Base-by-base conservation (phyloP, 2,888 invertebrate genomes). In the Fragum fragum region DNA sequence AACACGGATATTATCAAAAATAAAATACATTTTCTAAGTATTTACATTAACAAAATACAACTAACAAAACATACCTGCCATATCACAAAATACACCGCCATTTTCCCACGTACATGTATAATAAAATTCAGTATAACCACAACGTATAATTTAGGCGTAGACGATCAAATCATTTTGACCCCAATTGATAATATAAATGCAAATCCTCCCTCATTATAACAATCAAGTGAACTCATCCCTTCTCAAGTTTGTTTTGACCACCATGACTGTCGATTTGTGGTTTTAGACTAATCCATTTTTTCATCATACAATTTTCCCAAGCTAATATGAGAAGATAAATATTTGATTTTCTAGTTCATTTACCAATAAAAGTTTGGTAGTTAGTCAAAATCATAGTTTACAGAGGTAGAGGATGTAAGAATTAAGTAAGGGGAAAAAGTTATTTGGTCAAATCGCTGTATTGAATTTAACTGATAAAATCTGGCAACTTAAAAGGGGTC, bases 1-100 rank as follows among this genome's bases (percentile, higher is more conserved):
- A 47, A 47, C 47, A n/a, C n/a, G 47, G 47, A 14, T n/a, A 47
- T 47, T 47, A 47, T 47, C 47, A 47, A 47, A 47, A 47, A 47
- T 47, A 47, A 9, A 16, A 47, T 47, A 47, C 39, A 39, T 39
- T 36, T 36, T 6, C 3, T 36, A 36, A 36, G 32, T 6, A 36
- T 3, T 36, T 36, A 36, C 32, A 36, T 36, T 36, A 6, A 36
- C 9, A 36, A 6, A 36, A 3, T 36, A 36, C 32, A 36, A 3
- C 5, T 6, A 36, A 3, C 3, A 36, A 36, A 36, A 36, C 32
- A 6, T 9, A 36, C 32, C 32, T 36, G 32, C 9, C 32, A 36
- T 36, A 36, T 36, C 32, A 36, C 32, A 36, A 36, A 36, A 36
- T 36, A 36, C 32, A 36, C 32, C 32, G 3, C 9, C 32, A 47